Evolutionary conservation across 2,888 invertebrate species (phyloP).

Genomic region (Platycnemis pennipes): DNA sequence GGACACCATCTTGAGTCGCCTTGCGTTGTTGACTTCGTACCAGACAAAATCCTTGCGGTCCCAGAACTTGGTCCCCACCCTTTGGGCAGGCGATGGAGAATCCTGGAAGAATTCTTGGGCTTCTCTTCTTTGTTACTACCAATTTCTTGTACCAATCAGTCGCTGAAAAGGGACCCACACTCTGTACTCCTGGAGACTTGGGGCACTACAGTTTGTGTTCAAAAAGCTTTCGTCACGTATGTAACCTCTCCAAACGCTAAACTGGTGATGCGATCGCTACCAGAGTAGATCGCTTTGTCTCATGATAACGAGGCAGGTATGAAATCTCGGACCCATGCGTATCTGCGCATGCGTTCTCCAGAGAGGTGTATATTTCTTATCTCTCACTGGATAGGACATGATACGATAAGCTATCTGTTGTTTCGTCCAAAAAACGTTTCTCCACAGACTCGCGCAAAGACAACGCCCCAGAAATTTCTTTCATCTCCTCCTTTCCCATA

Average conservation of each 20-base stretch:
- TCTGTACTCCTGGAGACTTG: not conserved
- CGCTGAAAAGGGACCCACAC: not conserved
- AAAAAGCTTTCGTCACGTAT: not conserved
- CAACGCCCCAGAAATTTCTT: not conserved
- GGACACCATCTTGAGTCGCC: conserved; percentile 84
- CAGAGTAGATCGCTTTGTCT: not conserved
- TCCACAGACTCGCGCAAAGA: not conserved
- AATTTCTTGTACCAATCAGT: too few species aligned
- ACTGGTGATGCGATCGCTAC: not conserved
- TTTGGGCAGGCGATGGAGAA: conserved; percentile 2
- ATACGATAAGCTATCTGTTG: not conserved
- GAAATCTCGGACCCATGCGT: not conserved
- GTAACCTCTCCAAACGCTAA: not conserved
- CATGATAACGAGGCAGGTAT: not conserved
- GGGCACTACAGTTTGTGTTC: not conserved
- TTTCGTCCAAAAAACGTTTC: not conserved
- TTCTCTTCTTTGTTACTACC: too few species aligned
- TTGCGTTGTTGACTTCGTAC: too few species aligned
- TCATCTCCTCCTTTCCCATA: not conserved
- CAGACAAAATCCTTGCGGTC: not conserved
- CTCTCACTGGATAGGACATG: not conserved
- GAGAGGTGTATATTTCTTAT: not conserved
- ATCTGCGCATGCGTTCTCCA: not conserved
- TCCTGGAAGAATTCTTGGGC: not conserved
- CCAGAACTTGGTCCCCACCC: not conserved